A percentile compares a stretch with the other conserved stretches of the same genome.
Evolutionary conservation across 2,113 vertebrate genomes (phyloP).

Genomic region (Cyprinodon tularosa): DNA sequence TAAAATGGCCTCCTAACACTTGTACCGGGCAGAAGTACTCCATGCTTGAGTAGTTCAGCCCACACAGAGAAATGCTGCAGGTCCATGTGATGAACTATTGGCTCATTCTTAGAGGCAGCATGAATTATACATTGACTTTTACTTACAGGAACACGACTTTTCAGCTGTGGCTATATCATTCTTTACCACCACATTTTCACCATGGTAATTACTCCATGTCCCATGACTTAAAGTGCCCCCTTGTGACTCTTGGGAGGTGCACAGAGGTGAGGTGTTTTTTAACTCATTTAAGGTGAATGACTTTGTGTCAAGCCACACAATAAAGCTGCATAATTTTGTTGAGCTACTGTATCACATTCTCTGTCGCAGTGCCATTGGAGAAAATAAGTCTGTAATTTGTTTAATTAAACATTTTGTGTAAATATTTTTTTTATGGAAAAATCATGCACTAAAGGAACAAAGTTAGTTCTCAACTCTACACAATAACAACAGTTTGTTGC

Average conservation of each 20-base stretch:
- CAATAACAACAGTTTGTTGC: slow-evolving; percentile 20
- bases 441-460: slow-evolving; percentile 6
- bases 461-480: slow-evolving; percentile 10
- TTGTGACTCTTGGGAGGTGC: neutral
- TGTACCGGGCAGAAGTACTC: neutral
- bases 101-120: neutral
- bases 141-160: slow-evolving; percentile 13
- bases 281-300: neutral
- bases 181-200: neutral
- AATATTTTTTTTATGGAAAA: slow-evolving; percentile 26
- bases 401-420: neutral
- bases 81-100: neutral
- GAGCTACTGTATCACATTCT: neutral
- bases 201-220: neutral
- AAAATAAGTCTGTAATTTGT: neutral
- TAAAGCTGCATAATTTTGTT: neutral
- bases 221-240: neutral
- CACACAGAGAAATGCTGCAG: neutral
- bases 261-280: neutral
- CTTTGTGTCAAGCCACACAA: neutral
- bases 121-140: slow-evolving; percentile 9
- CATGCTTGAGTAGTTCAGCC: neutral
- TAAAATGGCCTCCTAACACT: neutral
- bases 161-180: neutral
- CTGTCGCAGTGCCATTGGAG: neutral